Percentiles rank a stretch among this genome's conserved stretches.
These are phyloP conservation scores for Oedothorax gibbosus DNA, from an alignment of 1,140 invertebrate genomes.

Conservation along the genomic window DNA sequence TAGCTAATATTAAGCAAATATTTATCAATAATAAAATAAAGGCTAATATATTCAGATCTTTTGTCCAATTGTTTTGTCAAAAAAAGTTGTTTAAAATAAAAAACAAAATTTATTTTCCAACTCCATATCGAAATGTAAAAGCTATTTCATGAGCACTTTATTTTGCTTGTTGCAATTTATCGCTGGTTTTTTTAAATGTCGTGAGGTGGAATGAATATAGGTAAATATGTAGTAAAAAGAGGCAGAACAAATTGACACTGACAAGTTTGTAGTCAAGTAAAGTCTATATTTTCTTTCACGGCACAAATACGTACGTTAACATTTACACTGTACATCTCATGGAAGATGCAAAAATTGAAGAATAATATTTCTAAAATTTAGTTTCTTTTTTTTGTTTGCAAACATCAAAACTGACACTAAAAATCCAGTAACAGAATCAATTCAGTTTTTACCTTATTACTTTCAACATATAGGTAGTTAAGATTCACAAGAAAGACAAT, in stretches of 20 bases:
- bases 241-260: constrained; percentile 48
- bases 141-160: background rate
- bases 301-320: constrained; percentile 59
- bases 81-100: too few species aligned
- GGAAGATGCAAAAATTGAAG: constrained; percentile 59
- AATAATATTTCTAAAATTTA: constrained; percentile 39
- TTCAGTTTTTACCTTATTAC: background rate
- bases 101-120: too few species aligned
- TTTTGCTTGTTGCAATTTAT: background rate
- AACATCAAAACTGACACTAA: constrained; percentile 48
- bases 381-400: constrained; percentile 27
- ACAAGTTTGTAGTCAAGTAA: constrained; percentile 57
- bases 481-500: constrained; percentile 22
- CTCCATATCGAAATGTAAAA: too few species aligned
- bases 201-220: background rate
- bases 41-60: too few species aligned
- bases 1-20: too few species aligned
- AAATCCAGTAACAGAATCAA: constrained; percentile 29
- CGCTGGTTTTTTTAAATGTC: background rate
- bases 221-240: background rate
- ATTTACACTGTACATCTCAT: constrained; percentile 61
- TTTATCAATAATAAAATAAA: too few species aligned
- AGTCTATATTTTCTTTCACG: constrained; percentile 62
- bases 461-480: constrained; percentile 10
- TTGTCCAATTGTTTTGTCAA: too few species aligned